Evolutionary conservation across 2,797 vertebrate species (phyloP).

Genomic region (Arnoldichthys spilopterus): DNA sequence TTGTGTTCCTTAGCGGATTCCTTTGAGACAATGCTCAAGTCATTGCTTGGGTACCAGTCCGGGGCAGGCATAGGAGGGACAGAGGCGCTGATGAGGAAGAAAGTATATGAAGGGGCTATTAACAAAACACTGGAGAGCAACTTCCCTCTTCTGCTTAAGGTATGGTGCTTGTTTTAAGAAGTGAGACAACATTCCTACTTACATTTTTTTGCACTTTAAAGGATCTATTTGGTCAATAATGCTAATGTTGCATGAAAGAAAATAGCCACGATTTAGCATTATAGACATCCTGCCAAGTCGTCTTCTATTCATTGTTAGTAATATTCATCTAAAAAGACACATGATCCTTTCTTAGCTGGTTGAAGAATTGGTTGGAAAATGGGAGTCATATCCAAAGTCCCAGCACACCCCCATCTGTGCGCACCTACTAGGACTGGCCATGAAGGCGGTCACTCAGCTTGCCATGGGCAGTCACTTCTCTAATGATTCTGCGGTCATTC

Average conservation of each 20-base stretch:
- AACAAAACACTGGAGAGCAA: conserved; percentile 84
- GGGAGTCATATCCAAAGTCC: conserved; percentile 85
- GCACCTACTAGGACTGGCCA: conserved; percentile 90
- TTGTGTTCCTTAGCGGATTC: conserved; percentile 83
- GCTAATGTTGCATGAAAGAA: no score
- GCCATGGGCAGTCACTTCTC: conserved; percentile 88
- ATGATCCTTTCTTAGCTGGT: conserved; percentile 78
- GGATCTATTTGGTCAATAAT: background rate
- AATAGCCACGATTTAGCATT: no score
- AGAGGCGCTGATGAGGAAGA: conserved; percentile 85
- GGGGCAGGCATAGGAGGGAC: conserved; percentile 73
- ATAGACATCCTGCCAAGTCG: background rate
- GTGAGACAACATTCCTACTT: background rate
- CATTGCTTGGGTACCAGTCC: conserved; percentile 90
- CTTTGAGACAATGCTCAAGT: conserved; percentile 97
- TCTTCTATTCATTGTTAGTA: background rate
- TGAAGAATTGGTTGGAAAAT: conserved; percentile 90
- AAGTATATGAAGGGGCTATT: conserved; percentile 86
- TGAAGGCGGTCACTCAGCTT: conserved; percentile 91
- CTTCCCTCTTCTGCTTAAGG: conserved; percentile 86
- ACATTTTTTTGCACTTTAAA: background rate
- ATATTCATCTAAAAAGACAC: background rate
- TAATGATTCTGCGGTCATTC: conserved; percentile 85
- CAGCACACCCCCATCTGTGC: conserved; percentile 93
- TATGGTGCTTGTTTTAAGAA: conserved; percentile 52